A percentile compares a stretch with the other conserved stretches of the same genome.
These are phyloP conservation scores for Mesoclemmys tuberculata DNA, from an alignment of 2,113 vertebrate species.

Conservation along the genomic window DNA sequence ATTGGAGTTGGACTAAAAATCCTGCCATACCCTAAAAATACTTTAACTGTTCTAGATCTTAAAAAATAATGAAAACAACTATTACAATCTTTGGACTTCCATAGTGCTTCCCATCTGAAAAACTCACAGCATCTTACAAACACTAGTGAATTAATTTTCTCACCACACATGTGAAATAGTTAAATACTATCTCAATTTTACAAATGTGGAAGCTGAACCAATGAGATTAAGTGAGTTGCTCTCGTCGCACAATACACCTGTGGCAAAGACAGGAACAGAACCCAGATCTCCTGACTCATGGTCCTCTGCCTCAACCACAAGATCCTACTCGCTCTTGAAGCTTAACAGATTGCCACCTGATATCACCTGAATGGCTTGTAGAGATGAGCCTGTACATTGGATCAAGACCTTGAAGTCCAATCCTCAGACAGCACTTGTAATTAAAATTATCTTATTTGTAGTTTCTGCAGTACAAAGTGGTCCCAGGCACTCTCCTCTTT, in stretches of 20 bases:
- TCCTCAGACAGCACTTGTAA: not conserved
- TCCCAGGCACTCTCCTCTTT: not conserved
- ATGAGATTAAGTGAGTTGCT: not conserved
- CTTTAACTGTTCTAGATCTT: not conserved
- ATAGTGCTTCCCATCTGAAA: not conserved
- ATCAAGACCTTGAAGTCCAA: not conserved
- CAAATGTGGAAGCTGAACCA: slow-evolving; percentile 20
- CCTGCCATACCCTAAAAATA: not conserved
- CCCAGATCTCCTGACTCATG: not conserved
- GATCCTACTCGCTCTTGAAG: not conserved
- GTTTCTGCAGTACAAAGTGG: fast-evolving
- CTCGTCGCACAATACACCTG: slow-evolving; percentile 46
- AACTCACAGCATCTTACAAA: not conserved
- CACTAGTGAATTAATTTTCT: slow-evolving; percentile 17
- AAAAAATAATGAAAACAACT: not conserved
- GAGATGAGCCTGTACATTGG: fast-evolving
- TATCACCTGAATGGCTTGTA: not conserved
- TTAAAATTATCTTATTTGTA: not conserved
- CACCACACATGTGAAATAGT: not conserved
- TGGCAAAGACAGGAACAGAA: slow-evolving; percentile 18
- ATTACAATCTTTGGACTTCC: not conserved
- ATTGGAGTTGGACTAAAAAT: not conserved
- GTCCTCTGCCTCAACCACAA: not conserved
- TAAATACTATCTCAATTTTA: not conserved
- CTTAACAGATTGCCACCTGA: not conserved